These are phyloP conservation scores for Rhodeus uyekii DNA, from an alignment of 2,797 vertebrate species.

Conservation along the genomic window DNA sequence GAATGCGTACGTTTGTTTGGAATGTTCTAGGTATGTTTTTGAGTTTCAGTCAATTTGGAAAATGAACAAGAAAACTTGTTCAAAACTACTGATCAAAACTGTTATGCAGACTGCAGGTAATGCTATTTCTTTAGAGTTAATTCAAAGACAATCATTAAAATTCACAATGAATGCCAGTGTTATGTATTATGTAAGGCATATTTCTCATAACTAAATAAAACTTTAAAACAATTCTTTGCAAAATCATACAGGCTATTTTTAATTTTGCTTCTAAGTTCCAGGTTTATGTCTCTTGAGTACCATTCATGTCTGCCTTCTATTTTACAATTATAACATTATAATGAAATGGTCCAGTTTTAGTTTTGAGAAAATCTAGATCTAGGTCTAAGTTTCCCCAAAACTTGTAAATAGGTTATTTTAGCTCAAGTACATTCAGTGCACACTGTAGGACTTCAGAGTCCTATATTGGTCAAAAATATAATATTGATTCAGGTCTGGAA, in stretches of 20 bases:
- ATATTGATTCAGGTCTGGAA: not conserved
- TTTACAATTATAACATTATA: not conserved
- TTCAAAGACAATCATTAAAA: constrained; percentile 79
- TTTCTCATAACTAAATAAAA: constrained; percentile 36
- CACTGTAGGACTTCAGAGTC: not conserved
- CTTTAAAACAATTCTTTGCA: not conserved
- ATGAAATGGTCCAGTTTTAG: not conserved
- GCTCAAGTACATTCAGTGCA: not conserved
- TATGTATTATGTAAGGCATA: constrained; percentile 6
- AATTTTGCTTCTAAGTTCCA: not conserved
- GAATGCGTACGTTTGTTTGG: constrained; percentile 70
- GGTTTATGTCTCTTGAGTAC: not conserved
- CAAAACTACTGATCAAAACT: constrained; percentile 37
- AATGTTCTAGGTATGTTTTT: constrained; percentile 63
- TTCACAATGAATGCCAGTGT: constrained; percentile 54
- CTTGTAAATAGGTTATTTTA: not conserved
- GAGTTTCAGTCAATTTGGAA: constrained; percentile 54
- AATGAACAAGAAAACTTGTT: no score
- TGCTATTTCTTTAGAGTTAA: constrained; percentile 68
- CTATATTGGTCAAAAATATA: constrained; percentile 14
- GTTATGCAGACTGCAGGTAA: constrained; percentile 59
- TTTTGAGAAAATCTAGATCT: not conserved
- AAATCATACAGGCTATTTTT: not conserved
- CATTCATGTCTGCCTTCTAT: not conserved
- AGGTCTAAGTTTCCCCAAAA: no score